A percentile compares a stretch with the other conserved stretches of the same genome.
These are phyloP conservation scores for Ophraella communa DNA, from an alignment of 2,888 invertebrate genomes.

Conservation along the genomic window DNA sequence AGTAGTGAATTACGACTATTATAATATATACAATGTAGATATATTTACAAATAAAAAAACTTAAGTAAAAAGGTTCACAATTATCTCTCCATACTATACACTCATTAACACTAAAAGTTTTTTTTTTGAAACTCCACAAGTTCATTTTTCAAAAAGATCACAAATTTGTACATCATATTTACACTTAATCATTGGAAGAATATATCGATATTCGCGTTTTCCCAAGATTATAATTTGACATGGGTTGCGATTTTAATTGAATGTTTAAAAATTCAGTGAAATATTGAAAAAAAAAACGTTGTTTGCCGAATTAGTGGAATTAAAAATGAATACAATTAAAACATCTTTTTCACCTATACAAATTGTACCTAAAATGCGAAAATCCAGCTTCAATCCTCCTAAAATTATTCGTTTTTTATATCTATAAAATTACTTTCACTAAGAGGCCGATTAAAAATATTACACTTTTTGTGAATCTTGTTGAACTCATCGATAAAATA, in stretches of 20 bases:
- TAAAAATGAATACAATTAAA: too few species aligned
- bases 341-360: too few species aligned
- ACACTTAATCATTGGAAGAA: background rate
- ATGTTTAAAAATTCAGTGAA: too few species aligned
- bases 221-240: background rate
- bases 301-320: too few species aligned
- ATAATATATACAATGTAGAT: constrained; percentile 41
- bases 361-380: too few species aligned
- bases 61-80: constrained; percentile 43
- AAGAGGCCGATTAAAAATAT: too few species aligned
- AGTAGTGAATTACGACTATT: constrained; percentile 30
- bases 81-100: constrained; percentile 20
- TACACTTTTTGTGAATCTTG: too few species aligned
- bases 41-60: constrained; percentile 49
- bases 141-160: constrained; percentile 6
- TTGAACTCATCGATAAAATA: too few species aligned
- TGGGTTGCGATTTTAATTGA: background rate
- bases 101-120: constrained; percentile 11
- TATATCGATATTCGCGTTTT: background rate
- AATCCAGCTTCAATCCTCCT: too few species aligned
- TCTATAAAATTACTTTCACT: too few species aligned
- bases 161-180: constrained; percentile 24
- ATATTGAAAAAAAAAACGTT: too few species aligned
- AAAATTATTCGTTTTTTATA: too few species aligned
- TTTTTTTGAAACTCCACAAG: constrained; percentile 6